Conservation (phyloP, 1,140 invertebrate genomes). For the Pomacea maculata region DNA sequence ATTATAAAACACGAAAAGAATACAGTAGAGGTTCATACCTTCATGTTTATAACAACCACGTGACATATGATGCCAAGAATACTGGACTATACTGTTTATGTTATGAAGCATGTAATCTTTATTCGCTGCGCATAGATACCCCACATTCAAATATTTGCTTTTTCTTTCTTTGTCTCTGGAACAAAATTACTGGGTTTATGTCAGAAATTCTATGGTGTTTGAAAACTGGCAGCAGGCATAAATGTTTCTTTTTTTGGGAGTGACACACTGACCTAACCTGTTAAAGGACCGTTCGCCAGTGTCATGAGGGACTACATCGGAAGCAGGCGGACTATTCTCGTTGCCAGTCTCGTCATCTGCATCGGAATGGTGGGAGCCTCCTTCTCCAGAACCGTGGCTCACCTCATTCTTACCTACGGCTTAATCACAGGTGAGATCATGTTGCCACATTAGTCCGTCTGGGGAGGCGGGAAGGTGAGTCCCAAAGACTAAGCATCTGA, state of each 20-base stretch:
- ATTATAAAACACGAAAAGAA: too few species aligned
- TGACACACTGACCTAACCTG: constrained; percentile 7
- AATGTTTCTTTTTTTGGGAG: not conserved
- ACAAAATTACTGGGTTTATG: not conserved
- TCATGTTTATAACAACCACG: too few species aligned
- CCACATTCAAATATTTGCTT: too few species aligned
- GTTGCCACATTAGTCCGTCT: too few species aligned
- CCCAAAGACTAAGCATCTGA: too few species aligned
- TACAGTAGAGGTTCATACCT: too few species aligned
- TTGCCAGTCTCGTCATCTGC: constrained; percentile 75
- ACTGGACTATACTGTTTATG: too few species aligned
- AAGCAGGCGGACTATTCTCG: constrained; percentile 79
- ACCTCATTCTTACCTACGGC: constrained; percentile 84
- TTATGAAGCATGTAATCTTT: too few species aligned
- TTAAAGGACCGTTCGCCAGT: constrained; percentile 87
- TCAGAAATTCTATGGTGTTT: not conserved
- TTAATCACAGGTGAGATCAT: constrained; percentile 77
- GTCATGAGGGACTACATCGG: constrained; percentile 84
- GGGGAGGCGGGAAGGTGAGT: too few species aligned
- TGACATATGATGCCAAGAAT: too few species aligned
- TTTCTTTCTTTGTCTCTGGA: too few species aligned
- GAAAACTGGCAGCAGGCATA: not conserved
- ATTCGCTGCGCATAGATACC: too few species aligned
- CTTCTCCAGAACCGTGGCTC: constrained; percentile 54
- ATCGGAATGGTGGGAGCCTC: constrained; percentile 82